Evolutionary conservation across 2,113 vertebrate species (phyloP).

Genomic region (Tyto alba): DNA sequence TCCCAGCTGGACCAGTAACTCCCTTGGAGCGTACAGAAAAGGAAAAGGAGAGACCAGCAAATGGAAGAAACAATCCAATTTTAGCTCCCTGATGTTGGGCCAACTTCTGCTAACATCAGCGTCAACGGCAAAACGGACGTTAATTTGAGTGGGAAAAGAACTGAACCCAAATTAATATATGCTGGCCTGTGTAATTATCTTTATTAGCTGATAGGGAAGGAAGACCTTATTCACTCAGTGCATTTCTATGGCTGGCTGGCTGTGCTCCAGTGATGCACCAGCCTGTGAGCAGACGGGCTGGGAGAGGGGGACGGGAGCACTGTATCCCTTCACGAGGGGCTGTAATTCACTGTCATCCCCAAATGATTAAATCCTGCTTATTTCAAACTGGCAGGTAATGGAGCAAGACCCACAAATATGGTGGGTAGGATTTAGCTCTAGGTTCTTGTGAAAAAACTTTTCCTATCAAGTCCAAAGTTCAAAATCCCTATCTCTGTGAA

Average conservation of each 20-base stretch:
- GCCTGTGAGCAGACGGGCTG: constrained; percentile 32
- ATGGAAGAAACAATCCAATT: background rate
- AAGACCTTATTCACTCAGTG: constrained; percentile 1
- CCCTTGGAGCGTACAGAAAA: too few species aligned
- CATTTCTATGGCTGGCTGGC: constrained; percentile 35
- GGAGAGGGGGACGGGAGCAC: background rate
- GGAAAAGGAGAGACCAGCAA: background rate
- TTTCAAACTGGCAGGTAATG: background rate
- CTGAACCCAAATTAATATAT: constrained; percentile 8
- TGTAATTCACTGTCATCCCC: background rate
- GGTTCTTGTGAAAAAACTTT: background rate
- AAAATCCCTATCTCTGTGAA: background rate
- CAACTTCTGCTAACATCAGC: constrained; percentile 11
- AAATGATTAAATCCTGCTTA: background rate
- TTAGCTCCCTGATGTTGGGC: background rate
- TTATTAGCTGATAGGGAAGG: constrained; percentile 44
- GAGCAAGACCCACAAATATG: background rate
- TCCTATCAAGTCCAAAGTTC: background rate
- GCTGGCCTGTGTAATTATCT: constrained; percentile 36
- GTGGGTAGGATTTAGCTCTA: background rate
- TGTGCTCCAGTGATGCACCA: constrained; percentile 8
- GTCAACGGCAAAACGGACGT: background rate
- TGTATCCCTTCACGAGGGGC: background rate
- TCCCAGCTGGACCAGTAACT: background rate
- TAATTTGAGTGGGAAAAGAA: constrained; percentile 35